Evolutionary conservation across 1,140 invertebrate species (phyloP), one percentile per base, ranked within the genome.

Genomic region (Drosophila repletoides): DNA sequence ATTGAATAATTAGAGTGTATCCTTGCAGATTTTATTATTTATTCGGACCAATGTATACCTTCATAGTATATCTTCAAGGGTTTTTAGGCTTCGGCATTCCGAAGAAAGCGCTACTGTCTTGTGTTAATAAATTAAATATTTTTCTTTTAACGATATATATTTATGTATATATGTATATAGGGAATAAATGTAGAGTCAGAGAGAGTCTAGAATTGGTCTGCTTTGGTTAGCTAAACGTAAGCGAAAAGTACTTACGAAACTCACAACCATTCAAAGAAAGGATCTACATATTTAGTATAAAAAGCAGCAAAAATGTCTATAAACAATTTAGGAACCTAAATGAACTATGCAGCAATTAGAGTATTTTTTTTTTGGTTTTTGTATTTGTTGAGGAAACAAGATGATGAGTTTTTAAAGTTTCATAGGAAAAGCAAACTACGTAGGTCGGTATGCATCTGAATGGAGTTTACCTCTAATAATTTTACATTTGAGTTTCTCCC

Each of bases 191-290:
- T 45, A 33, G 26, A 26, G 19, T 31, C 28, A 19, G 68, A 19
- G 66, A 52, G 49, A 40, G 52, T 46, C 49, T 31, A 51, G 56
- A 64, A 48, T 45, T 55, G 53, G 38, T 73, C 36, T 19, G 28
- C 43, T 51, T 38, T 53, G 40, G 33, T 46, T 52, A 19, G 63
- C 53, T 49, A 26, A 43, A 48, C 10, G 33, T 43, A 48, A 49
- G 19, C 24, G 26, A 48, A 48, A 45, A 45, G 7, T 64, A 21
- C 12, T 21, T 58, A 40, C 12, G 29, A 58, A 59, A 51, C 59
- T 79, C 76, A 79, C 76, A 79, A 79, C 76, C 76, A 49, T 74
- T 55, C 58, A 80, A 80, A 70, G 40, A 65, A 79, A 36, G 45
- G n/a, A 36, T 46, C 48, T 61, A 10, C 1, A 19, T 9, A 2